A percentile compares a stretch with the other conserved stretches of the same genome.
phyloP scores from a whole-genome alignment of 2,113 vertebrate genomes.

The Hippolais icterina region DNA sequence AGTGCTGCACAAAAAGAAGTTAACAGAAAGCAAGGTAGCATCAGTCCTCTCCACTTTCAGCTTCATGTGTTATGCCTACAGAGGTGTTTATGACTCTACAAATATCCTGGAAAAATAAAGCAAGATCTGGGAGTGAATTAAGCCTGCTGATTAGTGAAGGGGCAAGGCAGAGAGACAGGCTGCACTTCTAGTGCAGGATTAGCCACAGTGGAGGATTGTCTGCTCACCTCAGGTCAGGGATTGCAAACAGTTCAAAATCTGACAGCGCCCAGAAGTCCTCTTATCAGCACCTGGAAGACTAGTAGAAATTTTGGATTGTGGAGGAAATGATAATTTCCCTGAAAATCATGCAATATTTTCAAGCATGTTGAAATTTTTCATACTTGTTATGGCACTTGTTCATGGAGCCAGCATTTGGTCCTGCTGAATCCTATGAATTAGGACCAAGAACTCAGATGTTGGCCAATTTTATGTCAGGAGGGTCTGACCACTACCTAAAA shows the following conservation, averaged over 20 bases:
- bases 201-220: neutral
- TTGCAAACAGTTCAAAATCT: neutral
- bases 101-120: neutral
- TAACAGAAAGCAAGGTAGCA: neutral
- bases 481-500: neutral
- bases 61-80: neutral
- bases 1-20: neutral
- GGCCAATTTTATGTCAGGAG: neutral
- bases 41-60: neutral
- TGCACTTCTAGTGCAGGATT: neutral
- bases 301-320: neutral
- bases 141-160: neutral
- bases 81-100: neutral
- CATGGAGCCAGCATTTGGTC: neutral
- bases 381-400: neutral
- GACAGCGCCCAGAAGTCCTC: neutral
- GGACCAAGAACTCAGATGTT: neutral
- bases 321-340: neutral
- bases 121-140: neutral
- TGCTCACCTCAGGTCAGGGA: neutral
- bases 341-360: neutral
- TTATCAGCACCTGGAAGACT: neutral
- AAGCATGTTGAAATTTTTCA: neutral
- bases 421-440: neutral
- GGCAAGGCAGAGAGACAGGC: neutral